These are phyloP conservation scores for Botia kubotai DNA, from an alignment of 2,797 vertebrate species.

Conservation along the genomic window DNA sequence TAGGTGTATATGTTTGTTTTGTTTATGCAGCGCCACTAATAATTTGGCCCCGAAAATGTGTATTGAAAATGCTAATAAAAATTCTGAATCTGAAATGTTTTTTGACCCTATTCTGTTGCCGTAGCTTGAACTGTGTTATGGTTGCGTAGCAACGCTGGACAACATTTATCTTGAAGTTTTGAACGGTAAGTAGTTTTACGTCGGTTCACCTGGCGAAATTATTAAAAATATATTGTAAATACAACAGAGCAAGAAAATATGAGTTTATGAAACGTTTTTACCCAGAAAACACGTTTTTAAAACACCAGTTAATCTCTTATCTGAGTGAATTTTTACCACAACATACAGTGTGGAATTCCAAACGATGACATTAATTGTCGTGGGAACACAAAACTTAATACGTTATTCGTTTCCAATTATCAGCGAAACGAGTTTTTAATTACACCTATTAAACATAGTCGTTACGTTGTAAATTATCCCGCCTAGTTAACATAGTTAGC, in stretches of 20 bases:
- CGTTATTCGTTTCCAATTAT: not conserved
- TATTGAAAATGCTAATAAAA: not conserved
- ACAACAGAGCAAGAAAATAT: not conserved
- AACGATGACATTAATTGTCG: not conserved
- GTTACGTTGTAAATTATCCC: not conserved
- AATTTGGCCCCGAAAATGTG: not conserved
- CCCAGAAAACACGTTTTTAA: not conserved
- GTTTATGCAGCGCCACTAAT: not conserved
- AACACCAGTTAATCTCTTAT: too few relatives aligned
- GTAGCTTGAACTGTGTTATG: not conserved
- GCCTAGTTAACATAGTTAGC: not conserved
- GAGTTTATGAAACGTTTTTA: not conserved
- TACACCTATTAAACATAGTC: not conserved
- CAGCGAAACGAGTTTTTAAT: not conserved
- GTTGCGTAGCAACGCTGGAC: not conserved
- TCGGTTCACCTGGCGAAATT: not conserved
- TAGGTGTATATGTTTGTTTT: not conserved
- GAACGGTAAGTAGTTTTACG: constrained; percentile 38
- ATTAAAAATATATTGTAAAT: not conserved
- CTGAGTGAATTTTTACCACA: not conserved
- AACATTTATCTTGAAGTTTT: not conserved
- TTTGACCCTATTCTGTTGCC: not conserved
- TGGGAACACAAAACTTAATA: not conserved
- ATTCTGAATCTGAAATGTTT: constrained; percentile 3
- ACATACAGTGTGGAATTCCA: not conserved